Conservation (phyloP, 2,113 vertebrate species). For the Alligator mississippiensis region DNA sequence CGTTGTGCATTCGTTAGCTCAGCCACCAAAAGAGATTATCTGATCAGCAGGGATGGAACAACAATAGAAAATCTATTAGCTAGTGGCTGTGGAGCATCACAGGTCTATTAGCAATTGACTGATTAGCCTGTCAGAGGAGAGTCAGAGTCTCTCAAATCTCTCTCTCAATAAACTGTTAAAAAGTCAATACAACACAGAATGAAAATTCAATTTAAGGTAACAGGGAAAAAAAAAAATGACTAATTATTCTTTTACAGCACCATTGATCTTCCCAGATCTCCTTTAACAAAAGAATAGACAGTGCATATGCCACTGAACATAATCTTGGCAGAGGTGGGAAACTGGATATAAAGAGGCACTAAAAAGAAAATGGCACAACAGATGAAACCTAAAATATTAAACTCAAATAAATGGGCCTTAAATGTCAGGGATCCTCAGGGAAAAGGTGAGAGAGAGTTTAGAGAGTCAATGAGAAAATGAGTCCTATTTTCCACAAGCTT, state of each 20-base stretch:
- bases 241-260: slow-evolving; percentile 73
- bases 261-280: slow-evolving; percentile 42
- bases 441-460: neutral
- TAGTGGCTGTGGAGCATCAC: slow-evolving; percentile 51
- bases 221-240: slow-evolving; percentile 47
- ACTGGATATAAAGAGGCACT: neutral
- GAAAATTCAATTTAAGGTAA: slow-evolving; percentile 74
- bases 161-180: slow-evolving; percentile 71
- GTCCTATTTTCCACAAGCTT: neutral
- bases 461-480: neutral
- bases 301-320: neutral
- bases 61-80: slow-evolving; percentile 57
- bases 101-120: slow-evolving; percentile 72
- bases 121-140: slow-evolving; percentile 49
- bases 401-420: neutral
- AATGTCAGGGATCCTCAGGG: neutral
- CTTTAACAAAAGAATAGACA: slow-evolving; percentile 7
- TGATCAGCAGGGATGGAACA: slow-evolving; percentile 44
- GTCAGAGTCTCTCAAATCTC: slow-evolving; percentile 64
- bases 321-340: neutral
- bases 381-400: neutral
- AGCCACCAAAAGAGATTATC: neutral
- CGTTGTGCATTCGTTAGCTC: slow-evolving; percentile 14
- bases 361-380: neutral
- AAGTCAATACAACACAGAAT: slow-evolving; percentile 69